Evolutionary conservation across 2,797 vertebrate species (phyloP), one percentile per base, ranked within the genome.

Genomic region (Uromys caudimaculatus): DNA sequence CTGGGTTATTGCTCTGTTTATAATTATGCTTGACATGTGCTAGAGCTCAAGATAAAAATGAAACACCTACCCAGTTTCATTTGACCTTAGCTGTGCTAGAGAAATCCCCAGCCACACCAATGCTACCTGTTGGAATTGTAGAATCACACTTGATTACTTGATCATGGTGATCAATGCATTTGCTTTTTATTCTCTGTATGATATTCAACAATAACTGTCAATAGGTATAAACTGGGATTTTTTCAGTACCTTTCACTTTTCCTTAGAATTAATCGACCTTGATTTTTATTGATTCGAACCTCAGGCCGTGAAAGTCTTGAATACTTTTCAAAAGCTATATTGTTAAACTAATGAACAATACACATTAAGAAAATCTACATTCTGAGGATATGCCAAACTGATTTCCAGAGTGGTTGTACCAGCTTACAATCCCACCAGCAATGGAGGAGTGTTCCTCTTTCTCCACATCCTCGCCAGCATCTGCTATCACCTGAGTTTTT

Each of bases 121-220:
- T 71, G 27, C 29, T 50, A 2, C 35, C 35, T 35, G 79, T 8
- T 67, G 5, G 56, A 67, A 71, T 47, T 58, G 24, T 4, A 69
- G 13, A 54, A 90, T 77, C 50, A 52, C 5, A 79, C 5, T 71
- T 85, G 41, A 35, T 69, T 64, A 76, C 23, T 86, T 32, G 21
- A 60, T 44, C 47, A 35, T 13, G 21, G 4, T 38, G 11, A 71
- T 75, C 24, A 10, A 38, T 27, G 7, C 2, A 78, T 54, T 86
- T 47, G 38, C 14, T n/a, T 60, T 88, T 58, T 96, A 1, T 90
- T 89, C 75, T 89, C 19, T 60, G 8, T 60, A 60, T 11, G 87
- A 77, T 4, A 78, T 60, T 96, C 54, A 81, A 38, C 76, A 92
- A 97, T 56, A 10, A 77, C 67, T 89, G 47, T n/a, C 90, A 60